Conservation (phyloP, 1,140 invertebrate species). For the Pemphigus obesinymphae region DNA sequence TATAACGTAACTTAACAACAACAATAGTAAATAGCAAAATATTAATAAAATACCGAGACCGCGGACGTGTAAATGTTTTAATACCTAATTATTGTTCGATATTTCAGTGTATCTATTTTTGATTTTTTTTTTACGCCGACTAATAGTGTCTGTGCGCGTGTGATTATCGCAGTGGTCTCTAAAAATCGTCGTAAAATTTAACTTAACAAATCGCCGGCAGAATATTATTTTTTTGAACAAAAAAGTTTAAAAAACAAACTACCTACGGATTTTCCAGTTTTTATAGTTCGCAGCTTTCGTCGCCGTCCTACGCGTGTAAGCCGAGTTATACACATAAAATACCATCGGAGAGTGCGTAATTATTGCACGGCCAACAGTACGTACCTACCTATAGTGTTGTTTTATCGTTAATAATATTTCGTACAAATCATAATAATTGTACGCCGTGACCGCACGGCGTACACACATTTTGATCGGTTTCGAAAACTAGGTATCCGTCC, state of each 20-base stretch:
- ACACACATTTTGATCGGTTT: not conserved
- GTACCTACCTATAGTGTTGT: too few species aligned
- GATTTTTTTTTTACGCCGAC: not conserved
- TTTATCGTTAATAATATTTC: not conserved
- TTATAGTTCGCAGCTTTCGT: not conserved
- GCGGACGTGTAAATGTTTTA: not conserved
- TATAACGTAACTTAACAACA: not conserved
- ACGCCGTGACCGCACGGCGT: not conserved
- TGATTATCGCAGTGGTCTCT: not conserved
- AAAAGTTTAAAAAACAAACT: too few species aligned
- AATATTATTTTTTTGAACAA: not conserved
- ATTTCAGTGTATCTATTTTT: not conserved
- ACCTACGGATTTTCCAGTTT: too few species aligned
- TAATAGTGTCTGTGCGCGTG: not conserved
- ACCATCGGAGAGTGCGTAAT: not conserved
- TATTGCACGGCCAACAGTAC: not conserved
- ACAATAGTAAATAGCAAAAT: not conserved
- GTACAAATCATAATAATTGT: too few species aligned
- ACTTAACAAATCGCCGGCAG: not conserved
- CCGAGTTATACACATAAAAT: not conserved
- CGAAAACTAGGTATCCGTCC: not conserved
- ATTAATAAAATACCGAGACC: not conserved
- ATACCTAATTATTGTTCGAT: too few species aligned
- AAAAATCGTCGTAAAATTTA: too few species aligned
- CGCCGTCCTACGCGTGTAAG: not conserved